Evolutionary conservation across 2,888 invertebrate species (phyloP).

Genomic region (Emmelina monodactyla): DNA sequence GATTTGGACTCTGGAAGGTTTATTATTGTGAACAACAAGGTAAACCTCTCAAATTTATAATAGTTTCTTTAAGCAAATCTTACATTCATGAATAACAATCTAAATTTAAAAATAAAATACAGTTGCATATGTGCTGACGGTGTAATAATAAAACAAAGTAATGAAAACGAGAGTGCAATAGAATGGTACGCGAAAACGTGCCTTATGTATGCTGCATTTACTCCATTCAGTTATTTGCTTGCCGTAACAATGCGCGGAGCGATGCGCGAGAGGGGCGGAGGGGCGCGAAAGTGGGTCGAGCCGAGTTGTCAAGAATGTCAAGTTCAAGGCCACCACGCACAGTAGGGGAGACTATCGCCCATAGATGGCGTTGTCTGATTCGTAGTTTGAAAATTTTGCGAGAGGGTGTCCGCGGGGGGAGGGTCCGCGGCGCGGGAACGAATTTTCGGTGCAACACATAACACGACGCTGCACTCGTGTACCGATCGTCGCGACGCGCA

Average conservation of each 20-base stretch:
- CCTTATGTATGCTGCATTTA: conserved; percentile 36
- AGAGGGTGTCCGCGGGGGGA: conserved; percentile 40
- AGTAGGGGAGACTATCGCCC: conserved; percentile 39
- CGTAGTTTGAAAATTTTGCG: conserved; percentile 52
- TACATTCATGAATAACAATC: no score
- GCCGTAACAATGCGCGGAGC: conserved; percentile 41
- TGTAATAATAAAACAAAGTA: no score
- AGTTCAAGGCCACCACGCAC: conserved; percentile 58
- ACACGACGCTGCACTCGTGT: conserved; percentile 59
- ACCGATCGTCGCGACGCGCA: conserved; percentile 60
- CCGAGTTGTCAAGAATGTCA: conserved; percentile 52
- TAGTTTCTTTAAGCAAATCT: no score
- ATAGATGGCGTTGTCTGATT: conserved; percentile 59
- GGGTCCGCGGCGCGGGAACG: conserved; percentile 43
- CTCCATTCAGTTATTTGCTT: conserved; percentile 49
- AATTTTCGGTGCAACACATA: conserved; percentile 62
- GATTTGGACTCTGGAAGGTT: no score
- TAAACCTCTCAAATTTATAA: no score
- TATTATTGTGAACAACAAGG: no score
- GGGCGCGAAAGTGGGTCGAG: conserved; percentile 51
- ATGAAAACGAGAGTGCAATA: conserved; percentile 45
- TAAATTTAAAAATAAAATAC: no score
- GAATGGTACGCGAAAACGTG: conserved; percentile 34
- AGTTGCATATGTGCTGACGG: no score
- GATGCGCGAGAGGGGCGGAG: conserved; percentile 28